phyloP scores from a whole-genome alignment of 2,113 vertebrate species.

The Eptesicus fuscus region DNA sequence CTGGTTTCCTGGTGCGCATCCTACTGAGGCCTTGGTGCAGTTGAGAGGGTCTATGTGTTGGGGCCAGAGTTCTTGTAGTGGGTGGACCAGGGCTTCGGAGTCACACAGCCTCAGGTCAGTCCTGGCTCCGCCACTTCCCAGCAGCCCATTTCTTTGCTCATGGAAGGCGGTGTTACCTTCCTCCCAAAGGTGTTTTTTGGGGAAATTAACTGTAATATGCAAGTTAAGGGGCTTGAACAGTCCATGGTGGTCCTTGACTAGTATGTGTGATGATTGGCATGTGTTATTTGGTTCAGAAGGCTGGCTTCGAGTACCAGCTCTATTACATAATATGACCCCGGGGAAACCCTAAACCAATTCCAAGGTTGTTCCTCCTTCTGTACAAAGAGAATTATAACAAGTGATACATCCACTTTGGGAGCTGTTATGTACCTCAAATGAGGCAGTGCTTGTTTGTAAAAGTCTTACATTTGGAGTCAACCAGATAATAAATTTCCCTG shows the following conservation, averaged over 20 bases:
- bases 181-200: not conserved
- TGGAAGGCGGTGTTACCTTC: not conserved
- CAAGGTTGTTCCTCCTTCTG: not conserved
- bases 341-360: not conserved
- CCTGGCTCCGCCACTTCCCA: not conserved
- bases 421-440: not conserved
- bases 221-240: not conserved
- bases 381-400: not conserved
- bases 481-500: not conserved
- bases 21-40: not conserved
- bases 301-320: not conserved
- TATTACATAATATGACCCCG: not conserved
- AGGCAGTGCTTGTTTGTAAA: not conserved
- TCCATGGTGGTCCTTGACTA: not conserved
- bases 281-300: not conserved
- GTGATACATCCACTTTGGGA: not conserved
- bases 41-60: not conserved
- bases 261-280: not conserved
- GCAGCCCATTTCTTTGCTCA: not conserved
- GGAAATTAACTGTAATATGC: not conserved
- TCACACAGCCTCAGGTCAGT: not conserved
- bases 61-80: not conserved
- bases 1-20: not conserved
- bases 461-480: not conserved
- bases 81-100: not conserved